These are phyloP conservation scores for Myiagra hebetior DNA, from an alignment of 2,113 vertebrate species.

Conservation along the genomic window DNA sequence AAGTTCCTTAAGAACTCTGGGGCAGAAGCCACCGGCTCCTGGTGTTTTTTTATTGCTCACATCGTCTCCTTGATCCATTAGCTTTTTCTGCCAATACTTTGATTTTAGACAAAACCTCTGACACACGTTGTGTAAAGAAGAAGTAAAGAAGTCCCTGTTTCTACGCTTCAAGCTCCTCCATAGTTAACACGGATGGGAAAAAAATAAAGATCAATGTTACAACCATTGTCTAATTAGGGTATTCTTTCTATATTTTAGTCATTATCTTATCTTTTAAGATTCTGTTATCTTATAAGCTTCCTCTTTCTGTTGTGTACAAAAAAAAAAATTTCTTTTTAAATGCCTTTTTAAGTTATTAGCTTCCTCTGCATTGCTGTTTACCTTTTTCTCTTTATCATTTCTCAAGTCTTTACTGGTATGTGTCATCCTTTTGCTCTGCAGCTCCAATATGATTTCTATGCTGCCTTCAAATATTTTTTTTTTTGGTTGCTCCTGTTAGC, in stretches of 20 bases:
- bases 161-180: background rate
- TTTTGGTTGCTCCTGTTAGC: background rate
- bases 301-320: background rate
- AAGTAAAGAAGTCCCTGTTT: background rate
- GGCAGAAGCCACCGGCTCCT: constrained; percentile 10
- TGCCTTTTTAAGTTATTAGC: background rate
- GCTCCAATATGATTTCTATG: background rate
- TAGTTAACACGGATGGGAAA: background rate
- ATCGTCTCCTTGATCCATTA: background rate
- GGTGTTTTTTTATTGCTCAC: background rate
- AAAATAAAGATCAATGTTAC: background rate
- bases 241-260: background rate
- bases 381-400: background rate
- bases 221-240: background rate
- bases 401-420: background rate
- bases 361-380: background rate
- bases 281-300: background rate
- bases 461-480: background rate
- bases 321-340: background rate
- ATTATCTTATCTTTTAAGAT: background rate
- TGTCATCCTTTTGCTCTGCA: background rate
- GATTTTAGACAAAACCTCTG: background rate
- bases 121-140: background rate
- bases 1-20: background rate
- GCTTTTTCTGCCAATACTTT: background rate